phyloP scores from a whole-genome alignment of 2,888 invertebrate genomes.

The Drosophila neutralis region DNA sequence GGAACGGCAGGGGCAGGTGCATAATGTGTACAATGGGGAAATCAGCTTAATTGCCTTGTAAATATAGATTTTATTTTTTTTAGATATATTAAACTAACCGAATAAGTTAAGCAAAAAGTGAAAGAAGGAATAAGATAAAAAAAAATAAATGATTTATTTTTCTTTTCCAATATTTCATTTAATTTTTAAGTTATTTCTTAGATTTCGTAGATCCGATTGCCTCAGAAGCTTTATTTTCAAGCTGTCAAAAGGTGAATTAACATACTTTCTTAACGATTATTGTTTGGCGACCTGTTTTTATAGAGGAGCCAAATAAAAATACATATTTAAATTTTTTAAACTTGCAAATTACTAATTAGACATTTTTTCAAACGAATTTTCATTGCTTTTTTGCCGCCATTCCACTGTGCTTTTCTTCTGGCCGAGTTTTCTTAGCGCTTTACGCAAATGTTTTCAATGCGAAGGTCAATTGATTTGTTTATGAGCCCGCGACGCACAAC shows the following conservation, averaged over 20 bases:
- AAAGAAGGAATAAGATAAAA: background rate
- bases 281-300: background rate
- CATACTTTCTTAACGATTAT: background rate
- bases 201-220: background rate
- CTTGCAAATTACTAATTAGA: background rate
- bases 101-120: background rate
- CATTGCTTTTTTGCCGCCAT: background rate
- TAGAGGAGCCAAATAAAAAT: background rate
- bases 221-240: background rate
- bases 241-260: background rate
- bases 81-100: background rate
- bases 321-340: background rate
- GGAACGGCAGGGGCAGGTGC: background rate
- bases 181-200: background rate
- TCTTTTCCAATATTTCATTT: background rate
- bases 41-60: background rate
- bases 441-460: slow-evolving; percentile 65
- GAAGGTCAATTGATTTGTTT: slow-evolving; percentile 76
- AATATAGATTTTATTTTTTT: background rate
- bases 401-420: slow-evolving; percentile 37
- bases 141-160: background rate
- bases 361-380: background rate
- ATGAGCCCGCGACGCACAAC: slow-evolving; percentile 56
- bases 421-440: slow-evolving; percentile 52
- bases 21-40: slow-evolving; percentile 27